phyloP scores from a whole-genome alignment of 2,888 invertebrate species.

The Ditylenchus weischeri region DNA sequence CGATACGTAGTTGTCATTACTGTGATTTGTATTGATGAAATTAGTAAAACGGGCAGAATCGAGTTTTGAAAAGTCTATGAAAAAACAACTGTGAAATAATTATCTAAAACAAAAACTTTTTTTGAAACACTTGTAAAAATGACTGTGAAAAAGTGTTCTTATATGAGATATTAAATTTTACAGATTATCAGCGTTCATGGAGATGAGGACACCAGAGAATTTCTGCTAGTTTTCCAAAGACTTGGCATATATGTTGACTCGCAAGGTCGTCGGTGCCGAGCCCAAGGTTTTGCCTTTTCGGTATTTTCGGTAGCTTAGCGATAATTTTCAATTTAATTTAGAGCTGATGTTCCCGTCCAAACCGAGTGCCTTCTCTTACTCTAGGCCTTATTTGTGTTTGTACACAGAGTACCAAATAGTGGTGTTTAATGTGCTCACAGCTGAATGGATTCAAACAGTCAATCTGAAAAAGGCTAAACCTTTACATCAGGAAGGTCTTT shows the following conservation, averaged over 20 bases:
- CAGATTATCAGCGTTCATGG: constrained; percentile 59
- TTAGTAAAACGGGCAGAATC: too few species aligned
- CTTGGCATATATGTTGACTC: constrained; percentile 57
- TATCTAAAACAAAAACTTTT: too few species aligned
- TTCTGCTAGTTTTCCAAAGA: constrained; percentile 61
- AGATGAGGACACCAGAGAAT: constrained; percentile 56
- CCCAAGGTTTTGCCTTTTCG: too few species aligned
- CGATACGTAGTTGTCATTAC: too few species aligned
- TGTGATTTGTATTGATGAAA: too few species aligned
- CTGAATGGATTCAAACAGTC: constrained; percentile 95
- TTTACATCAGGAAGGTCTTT: constrained; percentile 47
- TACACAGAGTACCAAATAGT: constrained; percentile 85
- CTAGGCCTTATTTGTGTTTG: constrained; percentile 65
- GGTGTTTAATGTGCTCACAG: constrained; percentile 85
- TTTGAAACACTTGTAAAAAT: too few species aligned
- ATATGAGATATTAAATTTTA: too few species aligned
- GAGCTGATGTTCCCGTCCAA: constrained; percentile 94
- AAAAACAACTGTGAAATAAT: too few species aligned
- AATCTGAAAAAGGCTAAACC: constrained; percentile 74
- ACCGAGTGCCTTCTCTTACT: constrained; percentile 66
- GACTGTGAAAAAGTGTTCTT: too few species aligned
- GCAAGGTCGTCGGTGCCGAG: constrained; percentile 73
- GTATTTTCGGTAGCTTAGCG: too few species aligned
- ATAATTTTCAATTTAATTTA: too few species aligned
- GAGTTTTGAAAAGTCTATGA: too few species aligned